Evolutionary conservation across 2,888 invertebrate genomes (phyloP), one percentile per base, ranked within the genome.

Genomic region (Apomyelois bistriatella): DNA sequence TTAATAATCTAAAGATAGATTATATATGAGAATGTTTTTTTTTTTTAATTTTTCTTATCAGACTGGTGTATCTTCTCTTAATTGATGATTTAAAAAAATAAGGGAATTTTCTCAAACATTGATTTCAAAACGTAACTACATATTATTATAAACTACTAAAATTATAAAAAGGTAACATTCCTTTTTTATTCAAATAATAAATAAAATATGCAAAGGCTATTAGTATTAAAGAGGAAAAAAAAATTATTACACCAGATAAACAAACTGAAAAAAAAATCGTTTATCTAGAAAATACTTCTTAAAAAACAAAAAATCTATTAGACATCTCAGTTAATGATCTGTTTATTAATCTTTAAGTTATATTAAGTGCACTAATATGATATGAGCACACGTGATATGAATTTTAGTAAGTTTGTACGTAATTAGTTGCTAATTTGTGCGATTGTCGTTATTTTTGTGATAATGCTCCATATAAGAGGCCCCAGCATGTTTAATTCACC

Each of bases 301-400:
- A 2, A 22, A 22, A 22, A 22, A 22, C 2, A 22, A 22, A 3
- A 22, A 22, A 22, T 5, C 22, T 41, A 41, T 41, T 16, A 3
- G 9, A 32, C 5, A n/a, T 46, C 4, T 46, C 30, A 52, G 41
- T 47, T 41, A 49, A 32, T 3, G 22, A 22, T 48, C 12, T 16
- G 36, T 46, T 38, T 35, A 46, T 30, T 41, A 37, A 35, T 53
- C 17, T 54, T 49, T 55, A 42, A 17, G 49, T 41, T 55, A 38
- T 51, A 55, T 35, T 54, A 57, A 58, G 61, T 65, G 66, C 67
- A 68, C 69, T 60, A 48, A 59, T 54, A 47, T 58, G 62, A 60
- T 55, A 53, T 35, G 52, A 58, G 67, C 67, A 68, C 66, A 64
- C 68, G 68, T 69, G 68, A 70, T 70, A 70, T 66, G 58, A 59